phyloP scores from a whole-genome alignment of 2,888 invertebrate genomes.

The Amphimallon solstitiale region DNA sequence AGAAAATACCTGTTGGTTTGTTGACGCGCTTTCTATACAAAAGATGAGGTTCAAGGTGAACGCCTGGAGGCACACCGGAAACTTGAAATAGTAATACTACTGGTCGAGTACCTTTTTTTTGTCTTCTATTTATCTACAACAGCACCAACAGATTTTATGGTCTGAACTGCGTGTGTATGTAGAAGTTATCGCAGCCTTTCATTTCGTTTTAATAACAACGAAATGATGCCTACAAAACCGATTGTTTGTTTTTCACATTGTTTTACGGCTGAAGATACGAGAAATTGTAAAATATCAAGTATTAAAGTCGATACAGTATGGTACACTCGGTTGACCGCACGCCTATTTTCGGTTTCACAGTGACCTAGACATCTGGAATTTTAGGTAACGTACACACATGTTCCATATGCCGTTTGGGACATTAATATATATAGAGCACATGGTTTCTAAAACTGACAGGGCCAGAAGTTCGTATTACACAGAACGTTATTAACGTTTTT shows the following conservation, averaged over 20 bases:
- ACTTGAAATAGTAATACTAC: slow-evolving; percentile 24
- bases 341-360: slow-evolving; percentile 29
- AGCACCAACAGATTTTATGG: slow-evolving; percentile 13
- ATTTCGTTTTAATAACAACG: not conserved
- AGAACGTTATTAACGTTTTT: slow-evolving; percentile 14
- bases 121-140: slow-evolving; percentile 23
- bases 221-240: not conserved
- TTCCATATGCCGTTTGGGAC: slow-evolving; percentile 20
- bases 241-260: not conserved
- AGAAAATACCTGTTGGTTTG: slow-evolving; percentile 31
- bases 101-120: slow-evolving; percentile 16
- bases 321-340: slow-evolving; percentile 14
- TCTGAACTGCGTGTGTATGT: no score
- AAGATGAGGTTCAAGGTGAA: slow-evolving; percentile 32
- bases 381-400: slow-evolving; percentile 17
- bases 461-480: slow-evolving; percentile 11
- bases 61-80: slow-evolving; percentile 26
- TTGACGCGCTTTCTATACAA: slow-evolving; percentile 32
- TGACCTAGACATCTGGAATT: slow-evolving; percentile 32
- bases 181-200: not conserved
- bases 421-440: slow-evolving; percentile 31
- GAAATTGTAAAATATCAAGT: not conserved
- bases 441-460: slow-evolving; percentile 21
- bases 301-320: slow-evolving; percentile 11
- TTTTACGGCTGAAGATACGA: not conserved